These are phyloP conservation scores for Dicyrtoma fusca DNA, from an alignment of 2,888 invertebrate genomes.

Conservation along the genomic window DNA sequence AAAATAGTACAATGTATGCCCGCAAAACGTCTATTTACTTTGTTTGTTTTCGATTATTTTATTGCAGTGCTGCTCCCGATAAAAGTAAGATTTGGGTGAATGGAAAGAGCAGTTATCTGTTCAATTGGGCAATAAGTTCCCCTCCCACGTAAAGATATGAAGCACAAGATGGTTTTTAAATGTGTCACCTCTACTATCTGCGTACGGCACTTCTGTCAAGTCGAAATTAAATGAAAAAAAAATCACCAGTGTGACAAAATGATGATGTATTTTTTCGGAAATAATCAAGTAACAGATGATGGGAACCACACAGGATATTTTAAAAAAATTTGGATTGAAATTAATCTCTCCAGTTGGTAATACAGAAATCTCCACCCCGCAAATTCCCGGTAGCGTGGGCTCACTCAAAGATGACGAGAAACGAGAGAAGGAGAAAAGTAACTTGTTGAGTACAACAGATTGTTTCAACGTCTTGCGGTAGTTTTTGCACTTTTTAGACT, in stretches of 20 bases:
- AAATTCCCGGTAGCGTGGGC: no score
- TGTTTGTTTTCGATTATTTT: background rate
- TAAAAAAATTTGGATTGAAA: background rate
- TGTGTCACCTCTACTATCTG: slow-evolving; percentile 14
- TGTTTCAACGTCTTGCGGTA: background rate
- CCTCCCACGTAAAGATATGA: slow-evolving; percentile 17
- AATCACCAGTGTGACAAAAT: slow-evolving; percentile 5
- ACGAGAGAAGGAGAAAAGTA: background rate
- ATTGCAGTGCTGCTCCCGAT: background rate
- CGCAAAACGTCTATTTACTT: slow-evolving; percentile 4
- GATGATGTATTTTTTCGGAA: background rate
- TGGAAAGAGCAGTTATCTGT: background rate
- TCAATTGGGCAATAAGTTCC: slow-evolving; percentile 22
- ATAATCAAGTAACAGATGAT: background rate
- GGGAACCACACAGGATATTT: slow-evolving; percentile 12
- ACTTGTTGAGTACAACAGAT: background rate
- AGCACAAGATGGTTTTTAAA: background rate
- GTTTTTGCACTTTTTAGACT: background rate
- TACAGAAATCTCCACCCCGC: slow-evolving; percentile 2
- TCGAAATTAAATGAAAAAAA: slow-evolving; percentile 23
- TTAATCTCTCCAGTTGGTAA: background rate
- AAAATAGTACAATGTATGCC: background rate
- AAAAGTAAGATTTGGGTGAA: slow-evolving; percentile 3
- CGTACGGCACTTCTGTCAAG: slow-evolving; percentile 20
- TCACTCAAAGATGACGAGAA: background rate